These are phyloP conservation scores for Drosophila obscura DNA, from an alignment of 1,140 invertebrate genomes.

Conservation along the genomic window DNA sequence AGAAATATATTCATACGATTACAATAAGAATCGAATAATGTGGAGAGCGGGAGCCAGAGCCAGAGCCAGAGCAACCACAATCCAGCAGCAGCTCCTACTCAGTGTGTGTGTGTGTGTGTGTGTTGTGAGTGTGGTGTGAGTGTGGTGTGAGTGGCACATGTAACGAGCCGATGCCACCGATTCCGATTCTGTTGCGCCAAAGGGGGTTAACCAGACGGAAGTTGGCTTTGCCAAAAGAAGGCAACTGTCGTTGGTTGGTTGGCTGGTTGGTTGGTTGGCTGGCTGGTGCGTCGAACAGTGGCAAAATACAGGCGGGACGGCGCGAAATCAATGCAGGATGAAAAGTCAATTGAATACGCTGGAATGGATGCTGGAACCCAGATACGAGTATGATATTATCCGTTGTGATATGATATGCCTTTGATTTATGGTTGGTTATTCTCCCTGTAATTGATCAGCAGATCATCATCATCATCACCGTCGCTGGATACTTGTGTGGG, in stretches of 20 bases:
- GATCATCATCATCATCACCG: conserved; percentile 7
- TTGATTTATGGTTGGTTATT: conserved; percentile 44
- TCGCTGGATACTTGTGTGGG: too few relatives aligned
- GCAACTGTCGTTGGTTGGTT: too few relatives aligned
- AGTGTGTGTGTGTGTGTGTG: conserved; percentile 4
- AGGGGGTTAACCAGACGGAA: conserved; percentile 15
- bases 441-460: conserved; percentile 34
- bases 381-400: too few relatives aligned
- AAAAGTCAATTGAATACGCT: too few relatives aligned
- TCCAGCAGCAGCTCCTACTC: conserved; percentile 2
- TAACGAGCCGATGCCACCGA: not conserved
- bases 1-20: conserved; percentile 79
- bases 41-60: conserved; percentile 12
- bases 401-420: conserved; percentile 9
- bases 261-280: not conserved
- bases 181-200: not conserved
- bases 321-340: conserved; percentile 3
- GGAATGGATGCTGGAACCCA: too few relatives aligned
- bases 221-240: not conserved
- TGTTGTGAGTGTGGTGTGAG: conserved; percentile 1
- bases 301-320: not conserved
- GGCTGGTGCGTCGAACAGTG: too few relatives aligned
- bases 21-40: conserved; percentile 82
- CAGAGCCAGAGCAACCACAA: conserved; percentile 4
- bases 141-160: not conserved